Base-by-base conservation (phyloP, 2,888 invertebrate species). In the Dioctria linearis region DNA sequence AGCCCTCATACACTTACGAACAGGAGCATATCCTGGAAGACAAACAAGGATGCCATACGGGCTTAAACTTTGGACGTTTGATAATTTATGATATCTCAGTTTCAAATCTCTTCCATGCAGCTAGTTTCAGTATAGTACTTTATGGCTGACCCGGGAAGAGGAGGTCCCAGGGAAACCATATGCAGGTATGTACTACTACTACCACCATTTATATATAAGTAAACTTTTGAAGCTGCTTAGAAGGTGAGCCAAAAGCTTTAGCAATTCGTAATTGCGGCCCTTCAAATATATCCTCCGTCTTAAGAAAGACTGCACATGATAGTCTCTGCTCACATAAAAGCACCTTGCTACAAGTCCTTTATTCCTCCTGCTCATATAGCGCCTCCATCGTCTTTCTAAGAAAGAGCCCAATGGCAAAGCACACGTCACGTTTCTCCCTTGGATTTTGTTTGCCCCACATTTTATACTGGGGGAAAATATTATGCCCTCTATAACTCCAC, bases 1-100 rank as follows among this genome's bases (percentile, higher is more conserved):
- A 63, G 63, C 76, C 76, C 76, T 63, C 76, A 76, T 76, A 43
- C 76, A 63, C 49, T 37, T 43, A 61, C 61, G 49, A 76, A 46
- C 46, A 76, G 25, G 63, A 63, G 76, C 61, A 49, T 43, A 76
- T 76, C 63, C 76, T 76, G 39, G 46, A 76, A 76, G 76, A 63
- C 76, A 76, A 76, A 76, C 76, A 76, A 39, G 65, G 49, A 71
- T 79, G 63, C 67, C 39, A 69, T 79, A 61, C 69, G 71, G 71
- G 69, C 71, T 79, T 63, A 79, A 79, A 71, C 61, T 79, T 79
- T 71, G 49, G 69, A 71, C 79, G 49, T 79, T 79, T 79, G 71
- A 79, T 79, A 79, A 79, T 79, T 79, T 79, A 79, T 79, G 63
- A 71, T 71, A 71, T 79, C 59, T 49, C 49, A 79, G 63, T 78